phyloP scores from a whole-genome alignment of 2,888 invertebrate species.

The Margaritifera margaritifera region DNA sequence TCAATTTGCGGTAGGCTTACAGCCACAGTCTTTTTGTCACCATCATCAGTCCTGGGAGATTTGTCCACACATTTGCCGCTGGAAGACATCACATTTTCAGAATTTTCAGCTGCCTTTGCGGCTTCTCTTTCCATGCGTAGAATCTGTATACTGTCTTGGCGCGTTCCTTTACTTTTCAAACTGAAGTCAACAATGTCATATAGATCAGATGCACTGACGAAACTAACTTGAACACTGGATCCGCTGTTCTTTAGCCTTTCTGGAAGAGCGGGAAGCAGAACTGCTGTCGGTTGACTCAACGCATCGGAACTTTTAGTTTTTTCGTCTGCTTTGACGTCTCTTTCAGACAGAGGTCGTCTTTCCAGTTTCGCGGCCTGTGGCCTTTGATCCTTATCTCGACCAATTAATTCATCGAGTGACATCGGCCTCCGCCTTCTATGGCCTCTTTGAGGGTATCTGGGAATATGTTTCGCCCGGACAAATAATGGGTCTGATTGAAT shows the following conservation, averaged over 20 bases:
- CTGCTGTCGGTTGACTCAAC: conserved; percentile 19
- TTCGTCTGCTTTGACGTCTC: conserved; percentile 26
- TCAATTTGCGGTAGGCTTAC: too few species aligned
- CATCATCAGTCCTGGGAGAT: conserved; percentile 2
- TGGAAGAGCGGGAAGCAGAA: conserved; percentile 34
- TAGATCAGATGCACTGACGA: conserved; percentile 56
- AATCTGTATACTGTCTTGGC: conserved; percentile 27
- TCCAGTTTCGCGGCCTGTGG: conserved; percentile 12
- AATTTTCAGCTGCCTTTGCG: conserved; percentile 7
- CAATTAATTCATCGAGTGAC: conserved; percentile 52
- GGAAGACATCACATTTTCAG: conserved; percentile 7
- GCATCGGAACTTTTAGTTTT: conserved; percentile 18
- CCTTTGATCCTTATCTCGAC: conserved; percentile 29
- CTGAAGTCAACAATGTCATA: conserved; percentile 58
- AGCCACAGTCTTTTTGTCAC: background rate
- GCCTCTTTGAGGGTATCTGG: conserved; percentile 36
- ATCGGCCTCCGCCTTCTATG: conserved; percentile 42
- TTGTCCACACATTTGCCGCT: background rate
- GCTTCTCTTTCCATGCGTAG: conserved; percentile 29
- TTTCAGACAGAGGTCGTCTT: conserved; percentile 32
- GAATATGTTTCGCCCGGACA: conserved; percentile 49
- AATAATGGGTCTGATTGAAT: conserved; percentile 37
- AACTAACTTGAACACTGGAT: conserved; percentile 46
- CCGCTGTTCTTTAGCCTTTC: conserved; percentile 36
- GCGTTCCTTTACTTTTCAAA: conserved; percentile 40